Evolutionary conservation across 2,797 vertebrate genomes (phyloP), one percentile per base, ranked within the genome.

Genomic region (Geotrypetes seraphini): DNA sequence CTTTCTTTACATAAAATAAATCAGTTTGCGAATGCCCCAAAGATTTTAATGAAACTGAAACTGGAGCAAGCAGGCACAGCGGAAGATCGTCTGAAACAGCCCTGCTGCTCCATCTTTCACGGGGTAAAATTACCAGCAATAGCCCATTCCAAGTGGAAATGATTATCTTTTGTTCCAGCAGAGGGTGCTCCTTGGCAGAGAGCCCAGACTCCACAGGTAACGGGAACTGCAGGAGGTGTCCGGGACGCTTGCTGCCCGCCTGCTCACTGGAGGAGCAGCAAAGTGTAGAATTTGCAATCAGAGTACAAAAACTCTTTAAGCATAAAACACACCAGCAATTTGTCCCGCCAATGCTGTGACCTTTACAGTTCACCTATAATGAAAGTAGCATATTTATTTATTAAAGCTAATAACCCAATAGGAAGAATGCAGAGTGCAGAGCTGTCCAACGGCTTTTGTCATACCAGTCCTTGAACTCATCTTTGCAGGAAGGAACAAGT

Each of bases 81-180:
- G n/a, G n/a, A n/a, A n/a, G n/a, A n/a, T n/a, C n/a, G n/a, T 43
- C 50, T 31, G 35, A 50, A 17, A 0, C 1, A 30, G 20, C 22
- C 19, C 1, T 0, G 2, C 25, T 18, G 34, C 39, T 40, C 15
- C 2, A 0, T 33, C 23, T 55, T 42, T 37, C 44, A 47, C 62
- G 35, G 23, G 46, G 35, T 9, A 52, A 57, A 56, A 56, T 58
- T 56, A 50, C 47, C 31, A 4, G 37, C 12, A 40, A 49, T 42
- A 50, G 60, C 42, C 17, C 31, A 39, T 40, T 53, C 50, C 39
- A 57, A 51, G 47, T 64, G 51, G 43, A 55, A 70, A 60, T 28
- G 48, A 71, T 52, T 64, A 51, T 56, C 56, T 53, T 65, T 55
- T 54, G 41, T 69, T 69, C 58, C 67, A 63, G 57, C 55, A 8